These are phyloP conservation scores for Magallana nippona DNA, from an alignment of 2,888 invertebrate species.

Conservation along the genomic window DNA sequence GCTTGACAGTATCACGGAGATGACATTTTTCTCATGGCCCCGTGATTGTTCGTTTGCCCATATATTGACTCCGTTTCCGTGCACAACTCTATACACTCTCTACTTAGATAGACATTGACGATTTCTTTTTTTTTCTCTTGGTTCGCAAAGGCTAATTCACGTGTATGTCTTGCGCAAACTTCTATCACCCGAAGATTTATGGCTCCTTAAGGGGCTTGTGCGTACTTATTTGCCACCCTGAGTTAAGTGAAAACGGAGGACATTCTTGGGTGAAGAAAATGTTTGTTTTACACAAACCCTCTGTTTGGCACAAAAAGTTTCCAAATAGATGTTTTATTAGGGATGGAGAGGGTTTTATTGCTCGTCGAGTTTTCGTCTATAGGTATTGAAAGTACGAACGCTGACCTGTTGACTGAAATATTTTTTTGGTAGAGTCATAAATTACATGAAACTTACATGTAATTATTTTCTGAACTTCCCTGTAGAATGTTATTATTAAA, in stretches of 20 bases:
- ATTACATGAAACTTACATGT: no score
- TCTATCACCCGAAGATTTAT: constrained; percentile 1
- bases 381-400: no score
- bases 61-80: constrained; percentile 18
- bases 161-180: constrained; percentile 8
- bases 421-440: no score
- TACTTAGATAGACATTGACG: constrained; percentile 17
- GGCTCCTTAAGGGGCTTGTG: not conserved
- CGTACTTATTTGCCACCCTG: not conserved
- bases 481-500: no score
- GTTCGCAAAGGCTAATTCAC: constrained; percentile 22
- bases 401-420: no score
- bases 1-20: constrained; percentile 4
- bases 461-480: no score
- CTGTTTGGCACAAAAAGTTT: not conserved
- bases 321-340: no score
- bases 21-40: constrained; percentile 24
- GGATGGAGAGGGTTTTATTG: no score
- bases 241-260: not conserved
- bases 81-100: constrained; percentile 7
- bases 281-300: not conserved
- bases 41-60: not conserved
- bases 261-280: not conserved
- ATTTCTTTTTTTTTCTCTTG: not conserved
- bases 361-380: no score